Conservation (phyloP, 2,888 invertebrate genomes). For the Dryadula phaetusa region DNA sequence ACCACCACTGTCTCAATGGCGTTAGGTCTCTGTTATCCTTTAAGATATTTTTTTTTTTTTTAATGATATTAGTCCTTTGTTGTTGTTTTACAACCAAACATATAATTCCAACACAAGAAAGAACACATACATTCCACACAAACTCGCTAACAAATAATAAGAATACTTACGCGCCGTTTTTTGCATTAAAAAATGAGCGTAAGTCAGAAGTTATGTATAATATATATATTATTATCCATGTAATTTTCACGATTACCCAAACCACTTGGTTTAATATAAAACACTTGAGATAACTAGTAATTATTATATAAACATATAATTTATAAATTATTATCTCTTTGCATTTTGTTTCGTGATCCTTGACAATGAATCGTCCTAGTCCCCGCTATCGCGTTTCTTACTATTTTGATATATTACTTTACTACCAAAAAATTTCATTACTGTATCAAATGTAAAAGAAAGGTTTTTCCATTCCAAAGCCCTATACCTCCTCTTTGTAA, state of each 20-base stretch:
- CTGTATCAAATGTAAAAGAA: conserved; percentile 63
- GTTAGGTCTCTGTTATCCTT: too few relatives aligned
- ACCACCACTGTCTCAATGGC: too few relatives aligned
- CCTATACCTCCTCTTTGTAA: conserved; percentile 64
- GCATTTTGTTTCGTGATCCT: not conserved
- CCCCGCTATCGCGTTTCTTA: not conserved
- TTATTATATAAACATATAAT: not conserved
- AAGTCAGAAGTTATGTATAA: not conserved
- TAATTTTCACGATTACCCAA: not conserved
- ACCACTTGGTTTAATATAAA: not conserved
- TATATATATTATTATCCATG: not conserved
- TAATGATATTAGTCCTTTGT: too few relatives aligned
- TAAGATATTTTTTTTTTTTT: too few relatives aligned
- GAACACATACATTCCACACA: too few relatives aligned
- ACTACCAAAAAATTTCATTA: conserved; percentile 47
- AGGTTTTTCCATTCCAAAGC: conserved; percentile 53
- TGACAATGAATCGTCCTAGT: conserved; percentile 3
- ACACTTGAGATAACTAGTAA: not conserved
- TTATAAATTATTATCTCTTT: not conserved
- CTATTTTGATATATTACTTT: conserved; percentile 18
- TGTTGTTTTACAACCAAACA: too few relatives aligned
- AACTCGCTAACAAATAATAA: too few relatives aligned
- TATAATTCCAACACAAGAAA: too few relatives aligned
- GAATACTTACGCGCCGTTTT: too few relatives aligned
- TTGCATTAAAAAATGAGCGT: too few relatives aligned